Conservation (phyloP, 1,140 invertebrate species). For the Arion vulgaris region DNA sequence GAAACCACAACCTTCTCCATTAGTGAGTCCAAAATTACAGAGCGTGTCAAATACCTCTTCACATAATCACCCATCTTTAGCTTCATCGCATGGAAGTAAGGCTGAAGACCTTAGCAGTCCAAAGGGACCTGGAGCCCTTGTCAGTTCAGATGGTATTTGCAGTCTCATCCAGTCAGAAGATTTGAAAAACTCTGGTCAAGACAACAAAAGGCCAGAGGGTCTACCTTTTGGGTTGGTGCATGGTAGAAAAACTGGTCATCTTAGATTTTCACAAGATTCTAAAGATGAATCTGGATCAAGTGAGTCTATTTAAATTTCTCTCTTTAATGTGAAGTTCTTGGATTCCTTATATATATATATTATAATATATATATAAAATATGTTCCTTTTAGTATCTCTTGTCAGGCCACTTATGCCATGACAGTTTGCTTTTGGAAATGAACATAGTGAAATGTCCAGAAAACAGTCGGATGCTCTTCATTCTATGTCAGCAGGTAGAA, state of each 20-base stretch:
- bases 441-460: too few species aligned
- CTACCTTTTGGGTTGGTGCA: conserved; percentile 7
- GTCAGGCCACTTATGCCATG: too few species aligned
- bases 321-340: too few species aligned
- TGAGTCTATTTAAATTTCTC: not conserved
- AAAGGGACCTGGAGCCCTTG: not conserved
- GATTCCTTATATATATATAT: too few species aligned
- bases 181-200: not conserved
- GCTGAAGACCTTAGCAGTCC: not conserved
- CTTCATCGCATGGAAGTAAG: not conserved
- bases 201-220: conserved; percentile 25
- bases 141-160: not conserved
- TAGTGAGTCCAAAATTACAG: not conserved
- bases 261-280: conserved; percentile 47
- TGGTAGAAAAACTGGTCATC: conserved; percentile 40
- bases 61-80: not conserved
- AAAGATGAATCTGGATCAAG: conserved; percentile 36
- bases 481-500: too few species aligned
- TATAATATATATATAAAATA: too few species aligned
- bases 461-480: too few species aligned
- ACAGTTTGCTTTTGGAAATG: too few species aligned
- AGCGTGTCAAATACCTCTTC: not conserved
- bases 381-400: too few species aligned
- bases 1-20: not conserved
- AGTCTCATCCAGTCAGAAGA: not conserved